Percentiles rank a stretch among this genome's conserved stretches.
These are phyloP conservation scores for Trachymyrmex cornetzi DNA, from an alignment of 1,140 invertebrate genomes.

Conservation along the genomic window DNA sequence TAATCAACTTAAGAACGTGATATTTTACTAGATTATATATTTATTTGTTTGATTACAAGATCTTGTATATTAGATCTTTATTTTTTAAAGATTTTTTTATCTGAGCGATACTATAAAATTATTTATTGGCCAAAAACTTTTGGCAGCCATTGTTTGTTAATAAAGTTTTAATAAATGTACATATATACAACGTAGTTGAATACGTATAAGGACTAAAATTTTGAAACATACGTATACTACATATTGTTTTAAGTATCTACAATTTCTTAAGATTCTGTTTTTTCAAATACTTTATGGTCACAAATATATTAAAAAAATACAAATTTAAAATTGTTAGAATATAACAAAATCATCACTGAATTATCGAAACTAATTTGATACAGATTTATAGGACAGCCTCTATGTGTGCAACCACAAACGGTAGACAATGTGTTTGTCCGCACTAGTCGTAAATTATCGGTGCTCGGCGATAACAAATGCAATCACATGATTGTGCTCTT, in stretches of 20 bases:
- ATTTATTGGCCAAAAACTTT: too few species aligned
- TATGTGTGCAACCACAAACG: too few species aligned
- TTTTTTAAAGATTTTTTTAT: too few species aligned
- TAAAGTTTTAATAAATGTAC: not conserved
- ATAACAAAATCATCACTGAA: not conserved
- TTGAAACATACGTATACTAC: not conserved
- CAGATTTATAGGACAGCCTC: constrained; percentile 33
- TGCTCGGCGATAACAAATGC: constrained; percentile 65
- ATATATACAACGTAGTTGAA: not conserved
- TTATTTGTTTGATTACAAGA: too few species aligned
- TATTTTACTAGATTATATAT: too few species aligned
- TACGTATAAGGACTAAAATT: not conserved
- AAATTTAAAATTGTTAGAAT: not conserved
- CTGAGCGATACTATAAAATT: too few species aligned
- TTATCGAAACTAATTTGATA: constrained; percentile 19
- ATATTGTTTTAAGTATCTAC: not conserved
- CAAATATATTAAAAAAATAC: not conserved
- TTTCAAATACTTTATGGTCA: not conserved
- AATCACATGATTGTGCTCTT: constrained; percentile 58
- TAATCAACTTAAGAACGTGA: too few species aligned
- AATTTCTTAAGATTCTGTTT: not conserved
- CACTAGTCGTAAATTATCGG: constrained; percentile 63
- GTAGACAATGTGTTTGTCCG: constrained; percentile 47
- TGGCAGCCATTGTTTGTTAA: not conserved
- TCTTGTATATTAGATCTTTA: too few species aligned